A percentile compares a stretch with the other conserved stretches of the same genome.
These are phyloP conservation scores for Campoplex nolae DNA, from an alignment of 2,888 invertebrate genomes.

Conservation along the genomic window DNA sequence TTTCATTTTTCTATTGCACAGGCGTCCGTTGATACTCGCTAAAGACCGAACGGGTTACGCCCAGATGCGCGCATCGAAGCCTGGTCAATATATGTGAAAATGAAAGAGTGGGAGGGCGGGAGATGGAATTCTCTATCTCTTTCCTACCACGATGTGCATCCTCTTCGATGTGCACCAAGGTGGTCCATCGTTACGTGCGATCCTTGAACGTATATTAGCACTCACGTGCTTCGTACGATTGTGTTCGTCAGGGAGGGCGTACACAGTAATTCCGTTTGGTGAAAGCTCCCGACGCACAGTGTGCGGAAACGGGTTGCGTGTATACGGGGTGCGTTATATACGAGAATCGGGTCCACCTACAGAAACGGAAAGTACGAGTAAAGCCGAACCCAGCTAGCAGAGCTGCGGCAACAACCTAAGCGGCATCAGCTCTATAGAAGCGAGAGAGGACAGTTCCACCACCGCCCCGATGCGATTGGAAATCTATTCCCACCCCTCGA, in stretches of 20 bases:
- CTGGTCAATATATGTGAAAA: conserved; percentile 82
- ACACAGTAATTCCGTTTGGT: conserved; percentile 37
- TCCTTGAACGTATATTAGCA: conserved; percentile 62
- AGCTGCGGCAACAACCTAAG: conserved; percentile 67
- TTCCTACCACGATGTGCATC: conserved; percentile 54
- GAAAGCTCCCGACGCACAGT: conserved; percentile 31
- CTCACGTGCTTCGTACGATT: conserved; percentile 53
- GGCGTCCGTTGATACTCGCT: conserved; percentile 70
- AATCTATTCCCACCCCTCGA: conserved; percentile 85
- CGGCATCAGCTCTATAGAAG: conserved; percentile 46
- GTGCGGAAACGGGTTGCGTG: conserved; percentile 78
- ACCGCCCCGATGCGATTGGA: conserved; percentile 83
- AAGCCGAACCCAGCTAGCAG: conserved; percentile 68
- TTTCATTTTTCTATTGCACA: conserved; percentile 68
- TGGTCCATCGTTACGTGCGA: conserved; percentile 47
- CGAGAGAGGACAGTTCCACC: conserved; percentile 64
- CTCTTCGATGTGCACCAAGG: conserved; percentile 50
- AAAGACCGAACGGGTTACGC: conserved; percentile 83
- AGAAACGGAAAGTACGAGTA: conserved; percentile 75
- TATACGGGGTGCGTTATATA: conserved; percentile 82
- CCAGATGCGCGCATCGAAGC: conserved; percentile 85
- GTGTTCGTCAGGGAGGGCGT: conserved; percentile 55
- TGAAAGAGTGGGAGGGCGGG: conserved; percentile 42
- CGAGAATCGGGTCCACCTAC: conserved; percentile 84
- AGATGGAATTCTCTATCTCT: conserved; percentile 61